A percentile compares a stretch with the other conserved stretches of the same genome.
phyloP scores from a whole-genome alignment of 2,888 invertebrate genomes.

The Pterostichus niger region DNA sequence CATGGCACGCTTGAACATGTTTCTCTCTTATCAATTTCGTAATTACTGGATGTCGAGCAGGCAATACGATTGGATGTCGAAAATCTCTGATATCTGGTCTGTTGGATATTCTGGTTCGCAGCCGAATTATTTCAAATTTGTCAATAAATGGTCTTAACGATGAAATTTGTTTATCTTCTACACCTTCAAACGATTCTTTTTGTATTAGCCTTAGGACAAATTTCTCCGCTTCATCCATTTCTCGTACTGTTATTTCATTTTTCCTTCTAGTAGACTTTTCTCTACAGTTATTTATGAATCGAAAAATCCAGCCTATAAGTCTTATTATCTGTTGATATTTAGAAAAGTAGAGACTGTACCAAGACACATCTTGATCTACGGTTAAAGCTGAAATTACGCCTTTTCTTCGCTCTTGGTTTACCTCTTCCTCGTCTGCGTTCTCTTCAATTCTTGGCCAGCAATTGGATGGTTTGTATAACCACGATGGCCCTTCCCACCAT shows the following conservation, averaged over 20 bases:
- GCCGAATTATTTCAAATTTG: conserved; percentile 67
- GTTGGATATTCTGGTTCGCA: conserved; percentile 68
- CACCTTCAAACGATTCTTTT: conserved; percentile 53
- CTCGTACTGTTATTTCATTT: conserved; percentile 3
- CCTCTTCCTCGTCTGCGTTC: conserved; percentile 58
- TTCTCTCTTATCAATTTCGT: conserved; percentile 65
- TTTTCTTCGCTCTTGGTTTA: conserved; percentile 55
- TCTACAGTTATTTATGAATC: conserved; percentile 34
- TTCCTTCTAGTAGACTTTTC: background rate
- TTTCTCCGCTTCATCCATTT: conserved; percentile 7
- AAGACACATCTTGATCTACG: too few species aligned
- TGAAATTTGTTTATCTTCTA: conserved; percentile 62
- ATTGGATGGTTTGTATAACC: conserved; percentile 69
- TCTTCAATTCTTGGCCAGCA: conserved; percentile 69
- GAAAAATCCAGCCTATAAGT: conserved; percentile 68
- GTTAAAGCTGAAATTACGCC: conserved; percentile 17
- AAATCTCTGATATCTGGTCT: conserved; percentile 69
- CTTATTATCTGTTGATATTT: conserved; percentile 68
- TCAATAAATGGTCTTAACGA: conserved; percentile 65
- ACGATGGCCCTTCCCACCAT: conserved; percentile 72
- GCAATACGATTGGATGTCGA: conserved; percentile 70
- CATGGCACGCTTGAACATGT: conserved; percentile 58
- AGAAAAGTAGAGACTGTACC: too few species aligned
- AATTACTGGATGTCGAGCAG: conserved; percentile 69
- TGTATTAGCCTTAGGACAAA: background rate